Conservation (phyloP, 2,797 vertebrate species). For the Melanotaenia pygmaea region DNA sequence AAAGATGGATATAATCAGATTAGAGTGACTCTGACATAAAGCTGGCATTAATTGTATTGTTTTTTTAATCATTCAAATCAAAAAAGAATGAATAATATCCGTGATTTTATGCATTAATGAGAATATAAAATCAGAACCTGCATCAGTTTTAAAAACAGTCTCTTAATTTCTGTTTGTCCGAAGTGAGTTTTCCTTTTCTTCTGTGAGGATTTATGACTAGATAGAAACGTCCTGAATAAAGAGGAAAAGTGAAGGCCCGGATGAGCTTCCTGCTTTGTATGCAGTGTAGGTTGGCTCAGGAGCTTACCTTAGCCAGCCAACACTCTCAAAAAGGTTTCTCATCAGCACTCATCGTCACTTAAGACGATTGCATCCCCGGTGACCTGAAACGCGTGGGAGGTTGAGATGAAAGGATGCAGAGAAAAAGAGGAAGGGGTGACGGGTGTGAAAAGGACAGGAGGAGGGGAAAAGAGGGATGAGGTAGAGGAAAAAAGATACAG, state of each 20-base stretch:
- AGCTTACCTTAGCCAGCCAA: conserved; percentile 66
- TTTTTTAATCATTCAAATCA: neutral
- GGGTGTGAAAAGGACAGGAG: conserved; percentile 22
- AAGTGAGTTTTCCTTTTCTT: conserved; percentile 28
- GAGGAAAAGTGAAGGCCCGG: conserved; percentile 5
- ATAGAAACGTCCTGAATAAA: conserved; percentile 21
- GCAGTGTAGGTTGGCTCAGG: conserved; percentile 51
- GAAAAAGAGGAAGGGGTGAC: conserved; percentile 22
- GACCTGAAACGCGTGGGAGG: conserved; percentile 75
- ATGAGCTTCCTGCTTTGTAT: conserved; percentile 69
- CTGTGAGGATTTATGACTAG: conserved; percentile 24
- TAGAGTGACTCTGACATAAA: conserved; percentile 23
- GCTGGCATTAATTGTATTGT: neutral
- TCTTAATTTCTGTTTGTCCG: conserved; percentile 5
- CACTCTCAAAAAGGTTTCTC: conserved; percentile 71
- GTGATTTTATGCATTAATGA: neutral
- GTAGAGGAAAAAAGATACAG: neutral
- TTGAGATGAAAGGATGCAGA: conserved; percentile 63
- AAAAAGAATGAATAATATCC: neutral
- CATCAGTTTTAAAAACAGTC: neutral
- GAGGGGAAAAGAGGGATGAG: conserved; percentile 17
- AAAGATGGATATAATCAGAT: conserved; percentile 27
- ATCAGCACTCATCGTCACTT: conserved; percentile 81
- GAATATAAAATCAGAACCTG: neutral
- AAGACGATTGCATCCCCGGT: conserved; percentile 77